Conservation (phyloP, 2,888 invertebrate species). For the Ennomos quercinarius region DNA sequence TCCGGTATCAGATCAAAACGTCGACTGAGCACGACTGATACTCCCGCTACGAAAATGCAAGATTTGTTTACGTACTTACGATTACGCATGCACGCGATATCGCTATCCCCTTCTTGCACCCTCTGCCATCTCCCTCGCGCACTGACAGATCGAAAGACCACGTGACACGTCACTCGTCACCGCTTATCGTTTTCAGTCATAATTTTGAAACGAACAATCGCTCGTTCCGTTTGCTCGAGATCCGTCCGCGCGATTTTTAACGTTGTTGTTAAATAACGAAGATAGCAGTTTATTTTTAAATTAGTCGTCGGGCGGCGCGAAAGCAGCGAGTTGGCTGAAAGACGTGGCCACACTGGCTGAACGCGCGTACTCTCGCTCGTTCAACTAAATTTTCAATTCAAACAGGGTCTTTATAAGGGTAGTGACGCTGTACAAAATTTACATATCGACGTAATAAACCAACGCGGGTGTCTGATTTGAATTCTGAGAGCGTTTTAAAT, state of each 20-base stretch:
- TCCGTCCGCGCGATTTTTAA: constrained; percentile 25
- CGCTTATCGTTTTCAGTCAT: constrained; percentile 47
- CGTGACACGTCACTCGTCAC: constrained; percentile 57
- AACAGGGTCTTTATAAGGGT: constrained; percentile 85
- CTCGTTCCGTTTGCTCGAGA: constrained; percentile 11
- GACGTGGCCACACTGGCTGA: constrained; percentile 81
- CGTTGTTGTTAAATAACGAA: constrained; percentile 31
- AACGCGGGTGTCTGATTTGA: constrained; percentile 77
- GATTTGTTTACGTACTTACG: constrained; percentile 60
- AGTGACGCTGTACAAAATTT: constrained; percentile 84
- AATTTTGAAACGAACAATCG: constrained; percentile 28
- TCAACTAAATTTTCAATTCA: constrained; percentile 85
- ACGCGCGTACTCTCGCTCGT: constrained; percentile 75
- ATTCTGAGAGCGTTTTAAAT: constrained; percentile 69
- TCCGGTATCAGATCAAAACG: constrained; percentile 2
- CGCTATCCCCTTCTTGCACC: constrained; percentile 51
- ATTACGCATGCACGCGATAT: constrained; percentile 53
- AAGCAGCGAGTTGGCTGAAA: constrained; percentile 81
- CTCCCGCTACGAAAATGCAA: constrained; percentile 32
- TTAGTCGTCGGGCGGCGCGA: constrained; percentile 54
- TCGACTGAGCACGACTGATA: neutral
- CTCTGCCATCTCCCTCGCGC: constrained; percentile 66
- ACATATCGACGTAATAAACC: constrained; percentile 85
- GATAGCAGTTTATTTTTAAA: constrained; percentile 25
- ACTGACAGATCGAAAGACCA: constrained; percentile 74